Percentiles rank a stretch among this genome's conserved stretches.
phyloP scores from a whole-genome alignment of 1,140 invertebrate genomes.

The Chrysomallon squamiferum region DNA sequence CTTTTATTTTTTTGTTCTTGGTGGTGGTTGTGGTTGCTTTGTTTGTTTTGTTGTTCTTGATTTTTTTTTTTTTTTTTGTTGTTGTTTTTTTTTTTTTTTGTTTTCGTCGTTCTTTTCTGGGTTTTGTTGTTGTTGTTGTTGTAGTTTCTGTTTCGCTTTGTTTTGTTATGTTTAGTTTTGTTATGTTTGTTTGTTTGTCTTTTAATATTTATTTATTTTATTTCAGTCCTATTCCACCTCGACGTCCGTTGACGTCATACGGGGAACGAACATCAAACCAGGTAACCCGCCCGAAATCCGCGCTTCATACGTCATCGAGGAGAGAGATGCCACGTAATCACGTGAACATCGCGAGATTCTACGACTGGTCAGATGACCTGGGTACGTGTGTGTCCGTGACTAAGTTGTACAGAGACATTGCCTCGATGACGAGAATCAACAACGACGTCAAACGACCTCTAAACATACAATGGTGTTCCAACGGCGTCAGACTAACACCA shows the following conservation, averaged over 20 bases:
- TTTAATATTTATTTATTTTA: neutral
- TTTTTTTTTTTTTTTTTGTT: too few species aligned
- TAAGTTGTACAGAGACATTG: slow-evolving; percentile 45
- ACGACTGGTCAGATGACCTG: slow-evolving; percentile 47
- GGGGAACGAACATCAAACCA: neutral
- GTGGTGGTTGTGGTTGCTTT: too few species aligned
- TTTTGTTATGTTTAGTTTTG: too few species aligned
- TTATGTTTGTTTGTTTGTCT: too few species aligned
- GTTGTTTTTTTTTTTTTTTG: too few species aligned
- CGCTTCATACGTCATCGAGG: slow-evolving; percentile 12
- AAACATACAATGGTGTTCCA: slow-evolving; percentile 20
- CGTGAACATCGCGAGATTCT: slow-evolving; percentile 49
- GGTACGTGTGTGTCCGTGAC: slow-evolving; percentile 39
- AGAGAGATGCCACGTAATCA: slow-evolving; percentile 30
- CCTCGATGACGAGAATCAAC: slow-evolving; percentile 12
- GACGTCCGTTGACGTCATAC: neutral
- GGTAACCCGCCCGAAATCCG: slow-evolving; percentile 28
- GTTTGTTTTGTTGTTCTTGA: too few species aligned
- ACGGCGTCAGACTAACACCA: slow-evolving; percentile 22
- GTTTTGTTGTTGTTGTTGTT: too few species aligned
- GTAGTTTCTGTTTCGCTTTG: too few species aligned
- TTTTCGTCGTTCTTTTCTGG: too few species aligned
- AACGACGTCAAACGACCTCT: neutral
- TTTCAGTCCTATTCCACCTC: neutral
- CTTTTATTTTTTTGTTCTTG: too few species aligned